phyloP scores from a whole-genome alignment of 1,140 invertebrate species.

The Drosophila tropicalis region DNA sequence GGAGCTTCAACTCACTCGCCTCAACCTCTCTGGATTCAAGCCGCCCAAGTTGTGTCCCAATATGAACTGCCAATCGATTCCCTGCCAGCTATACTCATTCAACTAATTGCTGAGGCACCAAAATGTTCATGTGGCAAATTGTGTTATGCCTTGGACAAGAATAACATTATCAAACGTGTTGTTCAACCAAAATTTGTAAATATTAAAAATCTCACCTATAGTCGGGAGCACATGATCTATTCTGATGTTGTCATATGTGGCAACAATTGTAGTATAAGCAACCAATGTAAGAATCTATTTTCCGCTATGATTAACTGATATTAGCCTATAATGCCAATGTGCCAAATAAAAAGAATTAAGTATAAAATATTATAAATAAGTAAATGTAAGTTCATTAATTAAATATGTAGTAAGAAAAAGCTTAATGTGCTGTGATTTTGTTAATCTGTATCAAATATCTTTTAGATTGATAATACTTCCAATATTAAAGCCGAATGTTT shows the following conservation, averaged over 20 bases:
- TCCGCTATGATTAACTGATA: neutral
- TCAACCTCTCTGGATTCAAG: conserved; percentile 62
- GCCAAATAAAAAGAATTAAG: neutral
- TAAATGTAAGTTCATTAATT: too few relatives aligned
- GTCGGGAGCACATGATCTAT: conserved; percentile 77
- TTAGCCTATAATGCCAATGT: neutral
- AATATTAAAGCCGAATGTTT: neutral
- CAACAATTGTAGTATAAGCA: conserved; percentile 36
- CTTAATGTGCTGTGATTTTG: too few relatives aligned
- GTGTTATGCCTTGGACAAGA: conserved; percentile 54
- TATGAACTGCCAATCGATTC: conserved; percentile 58
- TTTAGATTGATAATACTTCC: too few relatives aligned
- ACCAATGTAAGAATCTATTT: conserved; percentile 26
- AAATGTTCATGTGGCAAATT: conserved; percentile 73
- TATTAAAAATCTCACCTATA: conserved; percentile 73
- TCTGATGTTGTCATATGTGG: conserved; percentile 73
- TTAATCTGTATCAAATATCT: too few relatives aligned
- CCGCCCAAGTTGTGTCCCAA: conserved; percentile 52
- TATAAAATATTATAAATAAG: too few relatives aligned
- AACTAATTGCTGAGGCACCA: conserved; percentile 71
- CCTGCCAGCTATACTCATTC: conserved; percentile 69
- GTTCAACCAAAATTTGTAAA: conserved; percentile 65
- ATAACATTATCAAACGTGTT: conserved; percentile 54
- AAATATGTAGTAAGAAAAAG: too few relatives aligned
- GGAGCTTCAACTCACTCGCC: conserved; percentile 1